phyloP scores from a whole-genome alignment of 2,888 invertebrate species.

The Drosophila mimica region DNA sequence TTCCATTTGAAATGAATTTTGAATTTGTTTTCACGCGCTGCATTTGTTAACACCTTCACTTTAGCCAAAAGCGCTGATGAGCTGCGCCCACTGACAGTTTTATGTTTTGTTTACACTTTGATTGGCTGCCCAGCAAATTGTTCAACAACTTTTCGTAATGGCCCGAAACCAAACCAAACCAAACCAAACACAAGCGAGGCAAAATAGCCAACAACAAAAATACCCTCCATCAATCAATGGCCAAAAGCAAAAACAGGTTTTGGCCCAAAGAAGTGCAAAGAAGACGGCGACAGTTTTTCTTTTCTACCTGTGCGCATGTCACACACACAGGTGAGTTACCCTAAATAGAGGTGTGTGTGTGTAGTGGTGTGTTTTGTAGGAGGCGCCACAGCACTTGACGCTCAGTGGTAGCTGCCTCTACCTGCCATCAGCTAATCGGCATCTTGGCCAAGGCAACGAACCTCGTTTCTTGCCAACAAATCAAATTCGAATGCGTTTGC shows the following conservation, averaged over 20 bases:
- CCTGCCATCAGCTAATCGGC: conserved; percentile 35
- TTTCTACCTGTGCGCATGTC: conserved; percentile 50
- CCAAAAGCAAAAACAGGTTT: conserved; percentile 39
- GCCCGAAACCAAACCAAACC: neutral
- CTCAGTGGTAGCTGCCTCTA: conserved; percentile 49
- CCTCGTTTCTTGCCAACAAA: conserved; percentile 64
- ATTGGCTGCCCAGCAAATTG: conserved; percentile 45
- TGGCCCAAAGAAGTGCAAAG: conserved; percentile 22
- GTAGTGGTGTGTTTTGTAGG: conserved; percentile 43
- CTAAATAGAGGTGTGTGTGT: neutral
- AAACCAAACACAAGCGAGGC: neutral
- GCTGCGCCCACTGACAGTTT: conserved; percentile 82
- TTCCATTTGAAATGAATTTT: conserved; percentile 53
- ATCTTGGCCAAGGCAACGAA: conserved; percentile 28
- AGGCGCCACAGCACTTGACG: conserved; percentile 63
- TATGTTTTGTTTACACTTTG: conserved; percentile 83
- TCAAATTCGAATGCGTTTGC: conserved; percentile 72
- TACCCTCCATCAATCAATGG: conserved; percentile 43
- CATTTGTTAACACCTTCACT: conserved; percentile 82
- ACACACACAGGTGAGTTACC: conserved; percentile 43
- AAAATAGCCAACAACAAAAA: neutral
- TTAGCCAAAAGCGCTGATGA: conserved; percentile 68
- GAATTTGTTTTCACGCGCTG: conserved; percentile 20
- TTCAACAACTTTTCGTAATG: conserved; percentile 24
- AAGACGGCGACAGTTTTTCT: conserved; percentile 49